Conservation (phyloP, 2,113 vertebrate species). For the Stictonetta naevosa region DNA sequence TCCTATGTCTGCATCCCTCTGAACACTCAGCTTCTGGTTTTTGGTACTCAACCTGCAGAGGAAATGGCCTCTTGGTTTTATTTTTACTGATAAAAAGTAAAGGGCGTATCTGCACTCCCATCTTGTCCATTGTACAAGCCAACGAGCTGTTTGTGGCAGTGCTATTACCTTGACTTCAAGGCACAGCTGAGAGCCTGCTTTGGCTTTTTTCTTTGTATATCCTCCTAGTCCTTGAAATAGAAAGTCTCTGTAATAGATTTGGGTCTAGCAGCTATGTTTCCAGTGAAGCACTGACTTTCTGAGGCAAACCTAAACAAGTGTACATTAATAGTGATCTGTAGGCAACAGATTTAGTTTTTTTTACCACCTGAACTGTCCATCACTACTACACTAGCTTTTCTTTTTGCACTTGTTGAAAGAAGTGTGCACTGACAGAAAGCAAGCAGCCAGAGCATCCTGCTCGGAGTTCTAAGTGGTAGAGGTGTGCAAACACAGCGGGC, state of each 20-base stretch:
- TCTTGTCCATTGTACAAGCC: not conserved
- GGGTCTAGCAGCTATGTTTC: accelerated
- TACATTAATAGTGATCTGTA: accelerated
- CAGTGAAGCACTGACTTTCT: not conserved
- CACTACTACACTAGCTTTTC: accelerated
- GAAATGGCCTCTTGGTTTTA: not conserved
- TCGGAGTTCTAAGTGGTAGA: not conserved
- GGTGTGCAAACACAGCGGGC: not conserved
- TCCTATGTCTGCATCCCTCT: accelerated
- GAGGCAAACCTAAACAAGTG: not conserved
- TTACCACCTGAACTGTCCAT: not conserved
- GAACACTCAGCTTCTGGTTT: not conserved
- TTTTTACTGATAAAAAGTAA: not conserved
- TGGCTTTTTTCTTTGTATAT: not conserved
- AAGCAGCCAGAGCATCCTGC: not conserved
- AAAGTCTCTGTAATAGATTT: accelerated
- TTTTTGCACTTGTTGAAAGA: not conserved
- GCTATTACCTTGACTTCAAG: not conserved
- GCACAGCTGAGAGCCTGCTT: accelerated
- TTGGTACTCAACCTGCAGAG: no score
- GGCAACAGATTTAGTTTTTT: not conserved
- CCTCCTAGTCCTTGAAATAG: not conserved
- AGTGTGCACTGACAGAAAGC: accelerated
- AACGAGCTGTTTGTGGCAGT: accelerated
- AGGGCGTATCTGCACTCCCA: accelerated